Evolutionary conservation across 2,888 invertebrate species (phyloP).

Genomic region (Diarsia mendica): DNA sequence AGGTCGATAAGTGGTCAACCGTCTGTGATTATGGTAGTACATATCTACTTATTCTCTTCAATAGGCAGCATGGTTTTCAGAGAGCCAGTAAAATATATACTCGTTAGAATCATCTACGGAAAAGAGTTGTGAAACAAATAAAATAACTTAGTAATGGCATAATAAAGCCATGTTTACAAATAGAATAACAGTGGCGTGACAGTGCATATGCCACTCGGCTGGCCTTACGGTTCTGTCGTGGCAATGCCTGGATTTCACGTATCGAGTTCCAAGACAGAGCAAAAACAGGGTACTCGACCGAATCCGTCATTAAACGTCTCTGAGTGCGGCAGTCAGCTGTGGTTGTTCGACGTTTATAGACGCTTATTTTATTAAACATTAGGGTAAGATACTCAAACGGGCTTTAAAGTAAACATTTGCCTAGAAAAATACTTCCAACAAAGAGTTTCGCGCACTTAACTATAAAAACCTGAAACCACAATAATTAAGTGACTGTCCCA

Average conservation of each 20-base stretch:
- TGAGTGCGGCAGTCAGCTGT: no score
- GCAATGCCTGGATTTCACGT: background rate
- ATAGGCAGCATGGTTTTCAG: background rate
- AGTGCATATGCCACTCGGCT: background rate
- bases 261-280: background rate
- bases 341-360: no score
- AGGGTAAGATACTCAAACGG: background rate
- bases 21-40: background rate
- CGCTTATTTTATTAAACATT: no score
- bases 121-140: background rate
- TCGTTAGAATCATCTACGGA: background rate
- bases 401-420: constrained; percentile 9
- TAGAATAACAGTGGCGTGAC: background rate
- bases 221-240: background rate
- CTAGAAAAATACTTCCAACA: background rate
- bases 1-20: background rate
- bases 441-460: constrained; percentile 2
- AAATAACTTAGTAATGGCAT: background rate
- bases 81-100: background rate
- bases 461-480: constrained; percentile 34
- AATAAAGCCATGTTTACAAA: background rate
- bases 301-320: no score
- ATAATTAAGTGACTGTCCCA: constrained; percentile 54
- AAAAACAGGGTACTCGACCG: no score
- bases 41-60: background rate